These are phyloP conservation scores for Catocala sponsa DNA, from an alignment of 2,888 invertebrate genomes.

Conservation along the genomic window DNA sequence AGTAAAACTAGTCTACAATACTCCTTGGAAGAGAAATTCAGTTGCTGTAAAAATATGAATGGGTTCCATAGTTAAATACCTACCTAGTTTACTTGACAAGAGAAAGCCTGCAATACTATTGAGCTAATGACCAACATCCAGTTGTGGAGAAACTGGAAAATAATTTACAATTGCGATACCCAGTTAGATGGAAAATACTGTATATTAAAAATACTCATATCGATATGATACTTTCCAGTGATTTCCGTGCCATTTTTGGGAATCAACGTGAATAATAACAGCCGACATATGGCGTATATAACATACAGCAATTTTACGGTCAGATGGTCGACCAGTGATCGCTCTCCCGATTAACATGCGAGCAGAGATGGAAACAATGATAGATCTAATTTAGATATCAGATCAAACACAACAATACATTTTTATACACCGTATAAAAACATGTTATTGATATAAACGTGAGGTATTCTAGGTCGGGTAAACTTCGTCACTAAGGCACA, in stretches of 20 bases:
- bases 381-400: constrained; percentile 72
- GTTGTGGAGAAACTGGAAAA: too few species aligned
- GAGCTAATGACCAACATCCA: too few species aligned
- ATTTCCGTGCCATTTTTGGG: constrained; percentile 13
- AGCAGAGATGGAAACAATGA: constrained; percentile 60
- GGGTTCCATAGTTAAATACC: too few species aligned
- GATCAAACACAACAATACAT: constrained; percentile 27
- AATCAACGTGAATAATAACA: constrained; percentile 27
- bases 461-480: constrained; percentile 14
- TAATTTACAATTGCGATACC: too few species aligned
- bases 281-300: constrained; percentile 24
- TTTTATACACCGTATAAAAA: constrained; percentile 25
- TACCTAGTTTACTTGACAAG: too few species aligned
- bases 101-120: too few species aligned
- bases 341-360: constrained; percentile 62
- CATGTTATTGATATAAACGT: constrained; percentile 18
- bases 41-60: too few species aligned
- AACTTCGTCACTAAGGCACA: too few species aligned
- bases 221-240: neutral
- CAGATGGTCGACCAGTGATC: constrained; percentile 61
- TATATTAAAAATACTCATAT: neutral
- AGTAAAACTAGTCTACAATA: too few species aligned
- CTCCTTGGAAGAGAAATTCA: too few species aligned
- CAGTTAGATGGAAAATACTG: neutral
- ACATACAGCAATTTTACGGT: constrained; percentile 73